Conservation (phyloP, 2,888 invertebrate species). For the Linnaemya vulpina region DNA sequence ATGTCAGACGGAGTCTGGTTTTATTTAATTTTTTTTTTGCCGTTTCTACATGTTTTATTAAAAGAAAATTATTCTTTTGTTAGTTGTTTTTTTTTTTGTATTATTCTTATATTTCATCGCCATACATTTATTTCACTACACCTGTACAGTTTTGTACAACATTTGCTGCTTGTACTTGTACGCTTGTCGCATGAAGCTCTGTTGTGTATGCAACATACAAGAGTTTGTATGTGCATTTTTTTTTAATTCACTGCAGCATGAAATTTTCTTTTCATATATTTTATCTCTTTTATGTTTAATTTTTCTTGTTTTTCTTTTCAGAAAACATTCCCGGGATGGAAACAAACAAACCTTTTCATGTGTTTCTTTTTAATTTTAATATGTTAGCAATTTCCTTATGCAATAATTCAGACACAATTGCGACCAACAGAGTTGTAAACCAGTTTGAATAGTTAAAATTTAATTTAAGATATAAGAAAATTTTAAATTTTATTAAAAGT, state of each 20-base stretch:
- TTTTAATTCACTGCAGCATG: slow-evolving; percentile 71
- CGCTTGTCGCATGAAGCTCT: not conserved
- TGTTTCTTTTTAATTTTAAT: slow-evolving; percentile 56
- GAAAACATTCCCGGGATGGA: not conserved
- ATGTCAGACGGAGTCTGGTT: slow-evolving; percentile 36
- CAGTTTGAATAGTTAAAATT: not conserved
- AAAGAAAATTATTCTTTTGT: slow-evolving; percentile 53
- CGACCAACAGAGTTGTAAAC: not conserved
- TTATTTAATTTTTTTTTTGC: too few relatives aligned
- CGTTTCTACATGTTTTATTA: slow-evolving; percentile 10
- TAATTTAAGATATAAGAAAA: not conserved
- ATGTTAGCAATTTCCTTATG: slow-evolving; percentile 66
- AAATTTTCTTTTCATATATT: slow-evolving; percentile 34
- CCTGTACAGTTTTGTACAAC: slow-evolving; percentile 23
- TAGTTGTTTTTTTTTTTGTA: slow-evolving; percentile 15
- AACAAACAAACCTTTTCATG: slow-evolving; percentile 40
- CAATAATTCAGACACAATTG: slow-evolving; percentile 15
- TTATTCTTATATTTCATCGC: slow-evolving; percentile 4
- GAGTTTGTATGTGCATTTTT: slow-evolving; percentile 27
- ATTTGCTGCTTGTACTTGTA: not conserved
- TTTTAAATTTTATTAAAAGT: not conserved
- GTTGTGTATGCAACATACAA: slow-evolving; percentile 2
- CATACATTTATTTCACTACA: slow-evolving; percentile 37
- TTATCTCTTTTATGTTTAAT: slow-evolving; percentile 15
- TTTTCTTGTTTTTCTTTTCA: slow-evolving; percentile 30